Evolutionary conservation across 2,113 vertebrate species (phyloP), one percentile per base, ranked within the genome.

Genomic region (Sinocyclocheilus maitianheensis): DNA sequence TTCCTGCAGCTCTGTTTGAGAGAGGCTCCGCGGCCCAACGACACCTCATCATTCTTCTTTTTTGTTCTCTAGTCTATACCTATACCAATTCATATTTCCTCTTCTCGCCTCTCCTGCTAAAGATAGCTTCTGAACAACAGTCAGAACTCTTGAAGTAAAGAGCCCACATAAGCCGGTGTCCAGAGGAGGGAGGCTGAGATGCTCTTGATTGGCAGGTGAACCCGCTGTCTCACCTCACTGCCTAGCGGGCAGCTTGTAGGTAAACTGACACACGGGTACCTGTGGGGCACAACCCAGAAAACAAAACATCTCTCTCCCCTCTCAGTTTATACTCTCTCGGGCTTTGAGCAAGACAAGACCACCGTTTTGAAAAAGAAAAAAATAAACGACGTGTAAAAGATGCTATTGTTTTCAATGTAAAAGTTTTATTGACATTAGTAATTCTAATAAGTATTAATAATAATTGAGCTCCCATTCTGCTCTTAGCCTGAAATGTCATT

Each of bases 161-260:
- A 84, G 88, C 80, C 79, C 86, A 69, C 74, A 85, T 87, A 67
- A 90, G 80, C 55, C 78, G 63, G 87, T 30, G 89, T 83, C 88
- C 88, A 86, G 84, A 84, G 80, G 51, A 84, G 86, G 74, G 34
- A 63, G 69, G 80, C 85, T 76, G 76, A 87, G 84, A 85, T 86
- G 67, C 74, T 76, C 34, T 60, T 90, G 91, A 92, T 75, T 92
- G 91, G 86, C 90, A 89, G 84, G 75, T 89, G 85, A 87, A 91
- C 81, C 84, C 84, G 80, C 84, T n/a, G 87, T 89, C 84, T 90
- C 90, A 88, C 89, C 84, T 90, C 86, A 77, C 78, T 84, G 87
- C 84, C 81, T 86, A 60, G 86, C 84, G 60, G 83, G 84, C 83
- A 81, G 75, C 78, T 65, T 90, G 86, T 88, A 89, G 85, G 88